Evolutionary conservation across 2,797 vertebrate genomes (phyloP), one percentile per base, ranked within the genome.

Genomic region (Denticeps clupeoides): DNA sequence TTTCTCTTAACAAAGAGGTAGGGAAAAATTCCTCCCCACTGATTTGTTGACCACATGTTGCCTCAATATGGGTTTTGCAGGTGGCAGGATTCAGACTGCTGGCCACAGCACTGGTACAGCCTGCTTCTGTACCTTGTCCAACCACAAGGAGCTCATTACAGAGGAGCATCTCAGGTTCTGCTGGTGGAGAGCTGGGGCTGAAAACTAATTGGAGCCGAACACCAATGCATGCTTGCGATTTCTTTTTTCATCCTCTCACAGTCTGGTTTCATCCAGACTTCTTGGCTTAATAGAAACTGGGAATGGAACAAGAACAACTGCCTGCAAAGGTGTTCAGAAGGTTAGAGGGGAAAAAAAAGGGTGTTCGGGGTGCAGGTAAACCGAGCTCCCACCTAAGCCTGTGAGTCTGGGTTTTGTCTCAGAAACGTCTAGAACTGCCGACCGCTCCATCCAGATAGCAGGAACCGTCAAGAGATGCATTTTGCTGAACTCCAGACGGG

Each of bases 71-170:
- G 24, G 21, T 71, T 78, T 67, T 56, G 50, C 74, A 73, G 66
- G 52, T 71, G 62, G 53, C 28, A 41, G 55, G 62, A 46, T 56
- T 45, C 49, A 41, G 52, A 50, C 47, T 12, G 51, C 56, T 60
- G 52, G 53, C 63, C 54, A 65, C 56, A 48, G 51, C 53, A 22
- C 47, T 46, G 49, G 53, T 67, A 65, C 52, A 69, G 47, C 51
- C 16, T 45, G 45, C 54, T 45, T 67, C 48, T 53, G 55, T 61
- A 63, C 59, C 48, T 25, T 43, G 28, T 63, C 65, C 54, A 64
- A 68, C 60, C 73, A 72, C 67, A 66, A 67, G 49, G 70, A 67
- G 51, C 41, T 69, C 47, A 61, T 76, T 71, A 64, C 48, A 53
- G 49, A 50, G 28, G 51, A 74, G 54, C 62, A 68, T 73, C 68